Conservation (phyloP, 2,113 vertebrate species). For the Procapra przewalskii region DNA sequence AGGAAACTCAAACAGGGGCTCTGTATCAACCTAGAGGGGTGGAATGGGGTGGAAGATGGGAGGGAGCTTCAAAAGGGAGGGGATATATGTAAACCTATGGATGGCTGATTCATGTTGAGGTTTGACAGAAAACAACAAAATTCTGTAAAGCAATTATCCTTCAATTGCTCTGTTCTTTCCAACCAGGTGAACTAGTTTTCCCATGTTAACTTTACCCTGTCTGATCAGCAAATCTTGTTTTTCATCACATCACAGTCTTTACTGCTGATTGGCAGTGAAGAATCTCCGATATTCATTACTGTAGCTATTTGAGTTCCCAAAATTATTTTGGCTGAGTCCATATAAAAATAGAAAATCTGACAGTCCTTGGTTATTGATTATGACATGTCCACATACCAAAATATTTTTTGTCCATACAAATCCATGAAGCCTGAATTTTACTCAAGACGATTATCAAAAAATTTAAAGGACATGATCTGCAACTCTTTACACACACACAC, state of each 20-base stretch:
- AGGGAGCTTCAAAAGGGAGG: background rate
- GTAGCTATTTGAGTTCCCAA: background rate
- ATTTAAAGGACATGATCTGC: background rate
- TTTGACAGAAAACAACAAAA: background rate
- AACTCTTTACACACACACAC: background rate
- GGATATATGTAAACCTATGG: background rate
- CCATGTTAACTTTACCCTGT: background rate
- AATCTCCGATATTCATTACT: background rate
- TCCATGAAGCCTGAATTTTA: background rate
- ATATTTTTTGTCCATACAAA: background rate
- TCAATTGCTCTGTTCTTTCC: background rate
- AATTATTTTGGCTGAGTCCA: background rate
- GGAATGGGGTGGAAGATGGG: background rate
- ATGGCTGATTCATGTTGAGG: background rate
- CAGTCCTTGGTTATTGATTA: background rate
- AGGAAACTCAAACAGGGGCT: background rate
- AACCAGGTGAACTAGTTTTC: background rate
- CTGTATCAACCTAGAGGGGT: background rate
- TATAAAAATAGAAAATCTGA: constrained; percentile 37
- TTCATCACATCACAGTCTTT: background rate
- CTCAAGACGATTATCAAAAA: constrained; percentile 5
- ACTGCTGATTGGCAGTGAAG: background rate
- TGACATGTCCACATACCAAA: background rate
- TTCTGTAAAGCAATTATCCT: background rate
- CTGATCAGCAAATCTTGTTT: background rate